These are phyloP conservation scores for Glomeris maerens DNA, from an alignment of 1,140 invertebrate genomes.

Conservation along the genomic window DNA sequence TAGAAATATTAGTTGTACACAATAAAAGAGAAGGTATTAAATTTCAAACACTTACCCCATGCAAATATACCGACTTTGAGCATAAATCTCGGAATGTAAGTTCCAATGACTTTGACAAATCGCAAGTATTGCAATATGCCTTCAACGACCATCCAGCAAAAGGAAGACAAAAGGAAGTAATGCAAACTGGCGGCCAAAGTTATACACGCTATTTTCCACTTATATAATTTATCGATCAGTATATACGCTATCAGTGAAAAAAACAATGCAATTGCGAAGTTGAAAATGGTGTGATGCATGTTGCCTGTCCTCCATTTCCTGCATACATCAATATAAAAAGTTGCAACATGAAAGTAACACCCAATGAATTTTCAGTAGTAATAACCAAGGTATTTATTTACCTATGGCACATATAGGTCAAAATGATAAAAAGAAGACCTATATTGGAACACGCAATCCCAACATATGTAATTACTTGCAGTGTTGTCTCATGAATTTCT, in stretches of 20 bases:
- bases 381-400: no score
- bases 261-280: constrained; percentile 21
- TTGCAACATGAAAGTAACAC: background rate
- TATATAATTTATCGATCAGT: constrained; percentile 17
- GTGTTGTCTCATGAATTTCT: constrained; percentile 11
- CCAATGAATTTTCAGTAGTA: constrained; percentile 2
- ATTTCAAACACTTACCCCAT: constrained; percentile 26
- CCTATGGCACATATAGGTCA: constrained; percentile 20
- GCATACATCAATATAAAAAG: background rate
- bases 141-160: constrained; percentile 35
- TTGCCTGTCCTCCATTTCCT: constrained; percentile 21
- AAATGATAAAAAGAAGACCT: constrained; percentile 20
- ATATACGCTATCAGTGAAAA: constrained; percentile 19
- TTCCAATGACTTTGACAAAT: constrained; percentile 32
- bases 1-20: constrained; percentile 5
- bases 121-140: constrained; percentile 31
- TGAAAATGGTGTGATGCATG: constrained; percentile 22
- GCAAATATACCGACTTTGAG: constrained; percentile 27
- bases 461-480: constrained; percentile 20
- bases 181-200: constrained; percentile 28
- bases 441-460: constrained; percentile 20
- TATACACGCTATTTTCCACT: constrained; percentile 20
- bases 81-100: constrained; percentile 27
- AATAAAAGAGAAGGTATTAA: background rate
- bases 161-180: constrained; percentile 32